Evolutionary conservation across 2,888 invertebrate species (phyloP).

Genomic region (Scaeva pyrastri): DNA sequence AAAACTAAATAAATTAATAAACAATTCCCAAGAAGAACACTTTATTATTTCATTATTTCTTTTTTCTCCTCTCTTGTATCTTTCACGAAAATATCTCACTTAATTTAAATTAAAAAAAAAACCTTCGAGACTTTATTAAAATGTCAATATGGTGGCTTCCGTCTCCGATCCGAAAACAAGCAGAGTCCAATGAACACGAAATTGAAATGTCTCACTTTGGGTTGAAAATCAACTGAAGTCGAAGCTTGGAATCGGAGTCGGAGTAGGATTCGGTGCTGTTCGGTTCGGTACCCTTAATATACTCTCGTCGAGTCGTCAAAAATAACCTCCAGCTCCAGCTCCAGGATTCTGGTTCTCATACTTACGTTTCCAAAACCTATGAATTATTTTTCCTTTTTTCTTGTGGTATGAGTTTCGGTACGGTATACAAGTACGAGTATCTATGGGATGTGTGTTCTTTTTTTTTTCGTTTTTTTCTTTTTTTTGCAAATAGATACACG

Average conservation of each 20-base stretch:
- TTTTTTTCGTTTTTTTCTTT: background rate
- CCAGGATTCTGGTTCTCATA: conserved; percentile 14
- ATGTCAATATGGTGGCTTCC: conserved; percentile 22
- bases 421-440: background rate
- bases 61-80: background rate
- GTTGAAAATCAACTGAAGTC: conserved; percentile 44
- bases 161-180: conserved; percentile 18
- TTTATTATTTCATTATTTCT: conserved; percentile 28
- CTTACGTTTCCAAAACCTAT: conserved; percentile 29
- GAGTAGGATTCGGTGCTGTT: background rate
- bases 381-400: background rate
- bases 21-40: conserved; percentile 18
- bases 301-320: conserved; percentile 5
- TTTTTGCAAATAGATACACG: background rate
- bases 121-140: conserved; percentile 28
- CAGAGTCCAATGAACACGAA: conserved; percentile 43
- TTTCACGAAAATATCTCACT: conserved; percentile 34
- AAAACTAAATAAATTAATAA: conserved; percentile 32
- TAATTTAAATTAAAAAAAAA: background rate
- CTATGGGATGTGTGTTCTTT: too few species aligned
- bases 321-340: background rate
- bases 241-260: background rate
- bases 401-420: background rate
- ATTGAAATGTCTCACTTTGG: conserved; percentile 59
- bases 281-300: background rate